Evolutionary conservation across 2,888 invertebrate genomes (phyloP).

Genomic region (Epistrophe eligans): DNA sequence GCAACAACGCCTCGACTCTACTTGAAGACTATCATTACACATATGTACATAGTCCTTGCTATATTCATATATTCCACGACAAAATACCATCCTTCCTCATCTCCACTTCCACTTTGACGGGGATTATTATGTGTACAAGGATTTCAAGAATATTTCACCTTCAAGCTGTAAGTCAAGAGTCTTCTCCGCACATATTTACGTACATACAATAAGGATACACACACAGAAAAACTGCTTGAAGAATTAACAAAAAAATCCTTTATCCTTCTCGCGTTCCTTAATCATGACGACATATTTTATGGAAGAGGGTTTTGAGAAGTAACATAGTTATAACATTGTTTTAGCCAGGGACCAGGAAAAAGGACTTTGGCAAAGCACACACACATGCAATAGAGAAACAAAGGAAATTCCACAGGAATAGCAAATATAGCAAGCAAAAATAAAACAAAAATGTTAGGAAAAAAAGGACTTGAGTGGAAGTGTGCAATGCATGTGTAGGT

Average conservation of each 20-base stretch:
- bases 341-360: conserved; percentile 6
- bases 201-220: neutral
- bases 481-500: neutral
- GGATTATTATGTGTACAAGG: conserved; percentile 59
- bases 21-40: conserved; percentile 37
- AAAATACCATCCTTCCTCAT: neutral
- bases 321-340: conserved; percentile 31
- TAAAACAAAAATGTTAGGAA: conserved; percentile 7
- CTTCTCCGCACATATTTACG: neutral
- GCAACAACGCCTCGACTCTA: conserved; percentile 68
- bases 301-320: conserved; percentile 7
- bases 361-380: conserved; percentile 3
- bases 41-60: neutral
- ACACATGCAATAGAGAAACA: conserved; percentile 44
- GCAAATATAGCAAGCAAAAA: conserved; percentile 20
- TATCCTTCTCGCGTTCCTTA: conserved; percentile 53
- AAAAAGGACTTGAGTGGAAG: conserved; percentile 32
- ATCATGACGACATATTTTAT: conserved; percentile 57
- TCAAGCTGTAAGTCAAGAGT: conserved; percentile 38
- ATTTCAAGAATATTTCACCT: conserved; percentile 56
- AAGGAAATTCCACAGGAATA: conserved; percentile 53
- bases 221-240: conserved; percentile 26
- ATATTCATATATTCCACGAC: no score
- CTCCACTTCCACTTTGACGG: conserved; percentile 12
- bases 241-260: conserved; percentile 58